Percentiles rank a stretch among this genome's conserved stretches.
Evolutionary conservation across 1,140 invertebrate genomes (phyloP).

Genomic region (Drosophila ohnishii): DNA sequence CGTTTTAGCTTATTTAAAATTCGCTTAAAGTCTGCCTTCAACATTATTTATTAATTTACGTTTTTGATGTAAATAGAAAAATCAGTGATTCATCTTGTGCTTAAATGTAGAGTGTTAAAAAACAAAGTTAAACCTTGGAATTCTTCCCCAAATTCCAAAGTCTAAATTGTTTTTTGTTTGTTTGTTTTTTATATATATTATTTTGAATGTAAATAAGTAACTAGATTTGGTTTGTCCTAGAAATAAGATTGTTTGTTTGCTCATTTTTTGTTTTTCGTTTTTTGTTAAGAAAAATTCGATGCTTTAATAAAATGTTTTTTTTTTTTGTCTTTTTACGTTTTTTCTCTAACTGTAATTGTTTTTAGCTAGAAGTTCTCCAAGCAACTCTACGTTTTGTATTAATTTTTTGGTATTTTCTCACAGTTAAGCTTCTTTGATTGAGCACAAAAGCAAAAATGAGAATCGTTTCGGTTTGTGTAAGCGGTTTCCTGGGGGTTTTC

Average conservation of each 20-base stretch:
- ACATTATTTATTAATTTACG: slow-evolving; percentile 41
- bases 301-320: slow-evolving; percentile 72
- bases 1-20: slow-evolving; percentile 71
- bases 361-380: slow-evolving; percentile 49
- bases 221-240: slow-evolving; percentile 59
- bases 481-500: slow-evolving; percentile 26
- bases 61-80: slow-evolving; percentile 77
- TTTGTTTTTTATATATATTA: slow-evolving; percentile 4
- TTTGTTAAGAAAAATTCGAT: slow-evolving; percentile 77
- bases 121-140: slow-evolving; percentile 76
- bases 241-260: slow-evolving; percentile 80
- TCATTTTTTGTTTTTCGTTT: slow-evolving; percentile 35
- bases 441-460: slow-evolving; percentile 82
- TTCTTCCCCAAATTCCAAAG: slow-evolving; percentile 83
- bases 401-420: slow-evolving; percentile 74
- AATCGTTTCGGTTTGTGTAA: slow-evolving; percentile 46
- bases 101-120: slow-evolving; percentile 52
- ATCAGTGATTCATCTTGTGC: slow-evolving; percentile 63
- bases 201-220: slow-evolving; percentile 54
- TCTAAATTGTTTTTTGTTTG: slow-evolving; percentile 59
- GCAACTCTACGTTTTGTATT: slow-evolving; percentile 62
- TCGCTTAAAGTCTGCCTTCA: slow-evolving; percentile 77
- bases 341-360: slow-evolving; percentile 41
- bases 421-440: slow-evolving; percentile 83
- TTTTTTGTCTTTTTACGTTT: slow-evolving; percentile 19